phyloP scores from a whole-genome alignment of 2,888 invertebrate species.

The Trisateles emortualis region DNA sequence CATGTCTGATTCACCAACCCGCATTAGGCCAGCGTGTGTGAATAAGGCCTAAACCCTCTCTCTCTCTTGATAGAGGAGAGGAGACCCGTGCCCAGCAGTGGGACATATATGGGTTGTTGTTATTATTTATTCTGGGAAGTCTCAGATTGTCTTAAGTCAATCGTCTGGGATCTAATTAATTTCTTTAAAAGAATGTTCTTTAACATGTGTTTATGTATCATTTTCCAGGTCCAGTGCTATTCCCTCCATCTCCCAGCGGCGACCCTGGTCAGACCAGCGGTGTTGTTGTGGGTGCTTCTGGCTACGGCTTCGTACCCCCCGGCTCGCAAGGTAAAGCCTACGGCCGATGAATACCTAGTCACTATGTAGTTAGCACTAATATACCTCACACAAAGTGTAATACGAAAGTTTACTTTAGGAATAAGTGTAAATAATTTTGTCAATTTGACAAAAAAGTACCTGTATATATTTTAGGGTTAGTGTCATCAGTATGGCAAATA shows the following conservation, averaged over 20 bases:
- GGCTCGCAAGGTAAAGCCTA: conserved; percentile 88
- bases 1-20: too few species aligned
- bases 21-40: too few species aligned
- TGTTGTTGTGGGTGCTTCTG: conserved; percentile 93
- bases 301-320: conserved; percentile 94
- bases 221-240: conserved; percentile 92
- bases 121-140: too few species aligned
- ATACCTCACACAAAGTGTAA: conserved; percentile 45
- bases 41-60: too few species aligned
- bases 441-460: conserved; percentile 7
- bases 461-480: conserved; percentile 19
- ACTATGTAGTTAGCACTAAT: conserved; percentile 75
- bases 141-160: too few species aligned
- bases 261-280: conserved; percentile 92
- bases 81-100: too few species aligned
- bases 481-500: conserved; percentile 1
- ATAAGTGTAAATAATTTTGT: conserved; percentile 12
- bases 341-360: conserved; percentile 75
- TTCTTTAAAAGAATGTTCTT: background rate
- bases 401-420: conserved; percentile 34
- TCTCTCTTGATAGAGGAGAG: too few species aligned
- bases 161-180: background rate
- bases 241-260: conserved; percentile 90
- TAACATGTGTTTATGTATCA: background rate
- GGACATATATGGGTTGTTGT: too few species aligned